Evolutionary conservation across 2,113 vertebrate species (phyloP), one percentile per base, ranked within the genome.

Genomic region (Lota lota): DNA sequence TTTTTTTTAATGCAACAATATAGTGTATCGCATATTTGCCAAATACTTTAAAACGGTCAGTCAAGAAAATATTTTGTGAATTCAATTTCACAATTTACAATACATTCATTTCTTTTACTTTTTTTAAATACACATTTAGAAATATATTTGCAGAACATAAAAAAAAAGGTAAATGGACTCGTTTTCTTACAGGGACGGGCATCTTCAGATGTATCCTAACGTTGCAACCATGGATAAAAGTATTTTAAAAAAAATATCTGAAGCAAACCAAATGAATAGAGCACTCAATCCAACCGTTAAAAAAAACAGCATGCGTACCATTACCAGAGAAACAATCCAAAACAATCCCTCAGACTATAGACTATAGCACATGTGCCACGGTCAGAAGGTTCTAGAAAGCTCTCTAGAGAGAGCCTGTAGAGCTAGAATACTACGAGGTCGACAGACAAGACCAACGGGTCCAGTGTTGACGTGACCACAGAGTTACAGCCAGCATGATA

Each of bases 21-120:
- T 73, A 77, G 61, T 68, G 63, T 76, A 69, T 77, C 59, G 74
- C 67, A 60, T 79, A 70, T 11, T 56, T 79, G 65, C 70, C 33
- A 69, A 75, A 72, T 66, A 87, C 81, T 74, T 80, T 73, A 82
- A 85, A 87, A 87, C 82, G 73, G 83, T 88, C 77, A 67, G 63
- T 88, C 89, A 83, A 70, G 83, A 90, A 89, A 90, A 88, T 87
- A 87, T 69, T 64, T 64, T 71, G 82, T 80, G 66, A 85, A 73
- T 67, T 50, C 67, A 18, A 56, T 56, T 18, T 56, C 53, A 47
- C 12, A 68, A 51, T 75, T 79, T 76, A 85, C 72, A 65, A 57
- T 86, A 87, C 84, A 90, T 84, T 87, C 79, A 80, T 66, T 79
- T 70, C 20, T 64, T 62, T 85, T 77, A 80, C 65, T 79, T 12